Evolutionary conservation across 2,888 invertebrate species (phyloP), one percentile per base, ranked within the genome.

Genomic region (Dexiosoma caninum): DNA sequence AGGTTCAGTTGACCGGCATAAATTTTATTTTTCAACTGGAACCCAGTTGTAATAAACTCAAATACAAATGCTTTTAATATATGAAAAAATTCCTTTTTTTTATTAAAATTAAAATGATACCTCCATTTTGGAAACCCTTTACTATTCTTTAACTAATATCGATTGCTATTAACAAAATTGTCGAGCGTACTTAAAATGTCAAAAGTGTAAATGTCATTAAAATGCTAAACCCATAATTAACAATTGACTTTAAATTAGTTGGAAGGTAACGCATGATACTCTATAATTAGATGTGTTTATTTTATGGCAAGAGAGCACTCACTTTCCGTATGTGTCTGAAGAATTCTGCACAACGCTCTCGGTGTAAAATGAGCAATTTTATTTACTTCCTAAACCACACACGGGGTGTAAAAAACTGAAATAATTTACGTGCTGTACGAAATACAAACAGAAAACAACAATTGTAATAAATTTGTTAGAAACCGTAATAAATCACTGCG

Each of bases 171-270:
- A 55, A 6, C 16, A 19, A 72, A 72, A 64, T 53, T 64, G 44
- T 62, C 72, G 32, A n/a, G 53, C 44, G 72, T 40, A 55, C 55
- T 44, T 64, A 72, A 62, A 44, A 62, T n/a, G 60, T 62, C 60
- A 37, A 71, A 51, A n/a, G 60, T 71, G 60, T 57, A 72, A 49
- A 53, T 46, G 57, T 46, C 60, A 72, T 72, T 72, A 67, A 60
- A 72, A 78, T 37, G 74, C 53, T 57, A 80, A 80, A 76, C 70
- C 80, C 76, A 80, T 80, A 80, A 76, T 80, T 76, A 76, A 71
- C 80, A 80, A 80, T 80, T 80, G 53, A 59, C 76, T 66, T 70
- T 60, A 76, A 71, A 71, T 76, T 76, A 51, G 69, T 42, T 51
- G 59, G 27, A 69, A 44, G 44, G 42, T 49, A 78, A 19, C 40